phyloP scores from a whole-genome alignment of 2,797 vertebrate species.

The Zalophus californianus region DNA sequence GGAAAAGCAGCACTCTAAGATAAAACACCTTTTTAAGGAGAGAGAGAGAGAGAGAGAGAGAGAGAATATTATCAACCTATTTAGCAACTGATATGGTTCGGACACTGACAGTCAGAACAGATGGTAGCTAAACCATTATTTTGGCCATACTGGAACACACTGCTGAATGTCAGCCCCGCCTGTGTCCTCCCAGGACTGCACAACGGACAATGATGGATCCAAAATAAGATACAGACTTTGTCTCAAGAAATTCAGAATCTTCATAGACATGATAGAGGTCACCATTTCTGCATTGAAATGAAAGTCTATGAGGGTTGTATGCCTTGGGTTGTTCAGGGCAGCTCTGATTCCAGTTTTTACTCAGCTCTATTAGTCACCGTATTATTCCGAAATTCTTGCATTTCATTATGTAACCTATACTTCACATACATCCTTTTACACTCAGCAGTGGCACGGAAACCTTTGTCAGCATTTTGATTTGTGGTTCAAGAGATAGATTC shows the following conservation, averaged over 20 bases:
- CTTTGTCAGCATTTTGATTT: slow-evolving; percentile 4
- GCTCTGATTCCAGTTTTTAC: not conserved
- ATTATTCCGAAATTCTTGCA: not conserved
- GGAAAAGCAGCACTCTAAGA: not conserved
- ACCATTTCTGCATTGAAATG: not conserved
- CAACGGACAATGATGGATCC: not conserved
- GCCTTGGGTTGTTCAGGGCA: not conserved
- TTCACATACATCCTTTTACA: not conserved
- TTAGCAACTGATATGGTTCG: not conserved
- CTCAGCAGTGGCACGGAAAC: not conserved
- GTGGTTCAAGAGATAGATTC: not conserved
- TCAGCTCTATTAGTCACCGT: not conserved
- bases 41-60: not conserved
- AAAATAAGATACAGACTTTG: not conserved
- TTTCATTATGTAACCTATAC: not conserved
- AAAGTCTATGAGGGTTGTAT: not conserved
- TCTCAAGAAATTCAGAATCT: not conserved
- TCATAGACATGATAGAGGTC: not conserved
- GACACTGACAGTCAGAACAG: not conserved
- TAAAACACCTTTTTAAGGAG: not conserved
- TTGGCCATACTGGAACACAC: not conserved
- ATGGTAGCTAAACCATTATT: not conserved
- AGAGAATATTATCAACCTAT: not conserved
- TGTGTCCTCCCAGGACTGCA: not conserved
- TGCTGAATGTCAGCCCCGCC: not conserved